Conservation (phyloP, 2,797 vertebrate species). For the Leptatherina wallacei region DNA sequence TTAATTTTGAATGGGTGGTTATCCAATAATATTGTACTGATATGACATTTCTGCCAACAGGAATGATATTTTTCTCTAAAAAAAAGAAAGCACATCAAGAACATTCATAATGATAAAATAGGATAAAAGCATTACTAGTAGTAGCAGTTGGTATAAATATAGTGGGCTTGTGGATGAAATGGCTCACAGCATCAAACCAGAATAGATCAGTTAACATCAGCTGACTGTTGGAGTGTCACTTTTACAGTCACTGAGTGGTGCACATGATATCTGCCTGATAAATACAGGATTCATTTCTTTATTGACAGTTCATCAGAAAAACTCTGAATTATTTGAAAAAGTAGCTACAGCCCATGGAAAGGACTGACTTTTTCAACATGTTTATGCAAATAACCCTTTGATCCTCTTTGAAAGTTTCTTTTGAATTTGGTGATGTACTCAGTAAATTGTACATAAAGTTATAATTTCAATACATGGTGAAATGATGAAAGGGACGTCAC, state of each 20-base stretch:
- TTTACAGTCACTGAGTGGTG: too few species aligned
- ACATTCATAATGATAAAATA: not conserved
- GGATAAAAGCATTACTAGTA: not conserved
- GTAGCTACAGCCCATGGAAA: not conserved
- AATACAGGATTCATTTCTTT: not conserved
- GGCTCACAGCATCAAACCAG: constrained; percentile 1
- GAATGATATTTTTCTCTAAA: not conserved
- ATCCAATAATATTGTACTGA: not conserved
- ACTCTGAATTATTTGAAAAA: not conserved
- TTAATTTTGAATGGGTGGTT: not conserved
- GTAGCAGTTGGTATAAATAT: constrained; percentile 16
- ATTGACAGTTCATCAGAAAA: constrained; percentile 1
- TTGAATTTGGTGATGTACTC: not conserved
- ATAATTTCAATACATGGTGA: not conserved
- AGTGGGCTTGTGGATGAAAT: constrained; percentile 8
- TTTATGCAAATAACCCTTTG: not conserved
- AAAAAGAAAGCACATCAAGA: not conserved
- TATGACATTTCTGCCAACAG: not conserved
- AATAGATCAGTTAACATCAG: constrained; percentile 46
- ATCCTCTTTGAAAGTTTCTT: not conserved
- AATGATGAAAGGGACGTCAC: not conserved
- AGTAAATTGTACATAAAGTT: not conserved
- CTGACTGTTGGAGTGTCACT: constrained; percentile 22
- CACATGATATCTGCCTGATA: not conserved
- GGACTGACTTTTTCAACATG: not conserved